A percentile compares a stretch with the other conserved stretches of the same genome.
Conservation (phyloP, 2,797 vertebrate species). For the Tolypeutes matacus region DNA sequence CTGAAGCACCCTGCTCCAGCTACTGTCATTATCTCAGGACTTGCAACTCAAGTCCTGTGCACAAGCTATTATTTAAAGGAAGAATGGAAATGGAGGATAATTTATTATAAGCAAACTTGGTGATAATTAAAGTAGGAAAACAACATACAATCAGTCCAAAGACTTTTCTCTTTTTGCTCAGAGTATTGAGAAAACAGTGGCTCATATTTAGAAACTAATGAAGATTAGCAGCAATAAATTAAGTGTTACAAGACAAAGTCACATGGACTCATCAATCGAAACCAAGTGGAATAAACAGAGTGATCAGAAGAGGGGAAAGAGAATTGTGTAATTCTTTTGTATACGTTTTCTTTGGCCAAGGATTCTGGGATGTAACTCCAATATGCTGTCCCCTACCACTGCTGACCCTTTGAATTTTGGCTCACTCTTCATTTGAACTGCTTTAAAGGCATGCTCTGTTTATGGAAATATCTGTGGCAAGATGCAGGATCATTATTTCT, state of each 20-base stretch:
- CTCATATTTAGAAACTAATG: slow-evolving; percentile 69
- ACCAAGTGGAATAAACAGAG: slow-evolving; percentile 66
- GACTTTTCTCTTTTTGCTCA: not conserved
- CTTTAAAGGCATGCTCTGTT: slow-evolving; percentile 74
- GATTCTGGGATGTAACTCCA: slow-evolving; percentile 26
- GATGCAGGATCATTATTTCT: slow-evolving; percentile 61
- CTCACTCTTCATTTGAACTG: slow-evolving; percentile 56
- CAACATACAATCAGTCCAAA: slow-evolving; percentile 39
- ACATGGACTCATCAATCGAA: slow-evolving; percentile 57
- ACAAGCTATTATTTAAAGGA: not conserved
- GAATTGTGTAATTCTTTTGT: slow-evolving; percentile 69
- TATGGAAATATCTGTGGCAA: slow-evolving; percentile 69
- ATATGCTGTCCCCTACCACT: slow-evolving; percentile 53
- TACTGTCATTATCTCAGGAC: not conserved
- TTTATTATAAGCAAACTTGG: slow-evolving; percentile 40
- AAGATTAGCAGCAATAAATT: slow-evolving; percentile 52
- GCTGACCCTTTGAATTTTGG: slow-evolving; percentile 70
- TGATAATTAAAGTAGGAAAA: slow-evolving; percentile 37
- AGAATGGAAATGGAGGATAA: not conserved
- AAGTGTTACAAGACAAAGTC: slow-evolving; percentile 65
- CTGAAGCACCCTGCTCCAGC: not conserved
- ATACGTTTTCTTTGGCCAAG: slow-evolving; percentile 69
- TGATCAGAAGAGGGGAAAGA: slow-evolving; percentile 54
- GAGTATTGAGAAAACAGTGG: slow-evolving; percentile 60
- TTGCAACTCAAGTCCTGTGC: not conserved